Evolutionary conservation across 2,113 vertebrate species (phyloP), one percentile per base, ranked within the genome.

Genomic region (Tylochromis polylepis): DNA sequence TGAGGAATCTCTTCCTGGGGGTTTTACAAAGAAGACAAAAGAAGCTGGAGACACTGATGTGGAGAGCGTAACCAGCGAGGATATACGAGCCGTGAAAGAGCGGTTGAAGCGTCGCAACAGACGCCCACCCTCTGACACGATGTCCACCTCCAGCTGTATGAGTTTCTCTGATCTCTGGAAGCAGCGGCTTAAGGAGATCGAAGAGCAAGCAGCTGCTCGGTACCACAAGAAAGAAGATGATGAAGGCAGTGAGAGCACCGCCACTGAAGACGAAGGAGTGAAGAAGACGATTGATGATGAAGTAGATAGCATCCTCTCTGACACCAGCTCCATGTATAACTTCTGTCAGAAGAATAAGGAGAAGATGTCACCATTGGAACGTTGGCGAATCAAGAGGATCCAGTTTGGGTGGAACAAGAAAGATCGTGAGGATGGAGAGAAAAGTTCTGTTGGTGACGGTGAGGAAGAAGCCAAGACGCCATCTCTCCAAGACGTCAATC

Each of bases 331-430:
- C 51, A 97, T 99, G 95, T 98, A 97, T 85, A 97, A 98, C 91
- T 99, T 99, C 90, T 99, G 99, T 93, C 96, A 97, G 90, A 97
- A 96, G 84, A 98, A 99, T 92, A 98, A 97, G 93, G 97, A 98
- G 51, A 98, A 97, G 29, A 93, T 99, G 93, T 97, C 97, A 0
- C 95, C 98, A 27, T 87, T 99, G 84, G 98, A 99, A 88, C 96
- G 99, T 31, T 99, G 99, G 99, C 97, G 97, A 56, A 31, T 99
- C 82, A 99, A 99, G 89, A 97, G 98, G 83, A 97, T 99, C 92
- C 98, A 99, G 62, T 99, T 98, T 67, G 98, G 98, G 5, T 99
- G 98, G 96, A 98, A 99, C 92, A 99, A 97, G 91, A 98, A 97
- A 85, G 94, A 95, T 2, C 79, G 89, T 0, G 94, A 93, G 11